Base-by-base conservation (phyloP, 2,113 vertebrate genomes). In the Atrichornis clamosus region DNA sequence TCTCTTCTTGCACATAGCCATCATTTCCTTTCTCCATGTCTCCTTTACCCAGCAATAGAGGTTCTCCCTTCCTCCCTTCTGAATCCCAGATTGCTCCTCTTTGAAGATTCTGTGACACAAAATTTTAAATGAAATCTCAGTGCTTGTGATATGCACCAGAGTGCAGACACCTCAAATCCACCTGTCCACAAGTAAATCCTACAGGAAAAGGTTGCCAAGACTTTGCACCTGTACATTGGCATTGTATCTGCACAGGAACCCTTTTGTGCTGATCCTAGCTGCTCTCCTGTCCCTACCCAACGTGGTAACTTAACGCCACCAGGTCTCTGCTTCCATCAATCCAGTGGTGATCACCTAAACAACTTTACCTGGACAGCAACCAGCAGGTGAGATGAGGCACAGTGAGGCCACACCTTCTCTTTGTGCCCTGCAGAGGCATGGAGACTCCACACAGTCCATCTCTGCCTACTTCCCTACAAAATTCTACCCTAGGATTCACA, bases 341-440 rank as follows among this genome's bases (percentile, higher is more conserved):
- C 39, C 56, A 44, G 27, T 6, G 56, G 15, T 11, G 28, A 72
- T 19, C 15, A 68, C 55, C n/a, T 58, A 8, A 60, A 33, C 5
- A 44, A 24, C 53, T 73, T 39, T 14, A 74, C 21, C n/a, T 28
- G 32, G 30, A 77, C 30, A 72, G 15, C 26, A 24, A 30, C 9
- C 39, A 73, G 37, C 30, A 42, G 26, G 22, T 8, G 10, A 67
- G 42, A 27, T 30, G 35, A 39, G 18, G 28, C 56, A 69, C 15
- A 53, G 28, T 58, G 20, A 79, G 35, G 28, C 74, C 53, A 27
- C 27, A 75, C 28, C 37, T 49, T 37, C 42, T 53, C 18, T 39
- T 50, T 0, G 0, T 20, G 7, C 35, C 50, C 41, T 42, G 18
- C n/a, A 49, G 58, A 50, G 10, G 41, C 26, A n/a, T 0, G 10